Percentiles rank a stretch among this genome's conserved stretches.
Conservation (phyloP, 2,888 invertebrate species). For the Pheosia tremula region DNA sequence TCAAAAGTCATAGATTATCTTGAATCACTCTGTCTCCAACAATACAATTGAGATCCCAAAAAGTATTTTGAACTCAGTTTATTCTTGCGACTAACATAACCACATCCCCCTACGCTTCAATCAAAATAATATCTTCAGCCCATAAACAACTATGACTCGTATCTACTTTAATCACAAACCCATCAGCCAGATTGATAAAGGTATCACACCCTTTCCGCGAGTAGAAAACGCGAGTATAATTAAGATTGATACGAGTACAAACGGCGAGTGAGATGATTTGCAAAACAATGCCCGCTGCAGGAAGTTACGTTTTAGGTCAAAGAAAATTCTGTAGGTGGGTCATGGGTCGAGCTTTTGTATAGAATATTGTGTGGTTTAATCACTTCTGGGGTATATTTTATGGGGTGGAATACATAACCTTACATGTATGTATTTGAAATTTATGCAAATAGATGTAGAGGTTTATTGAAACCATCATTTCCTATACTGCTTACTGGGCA, state of each 20-base stretch:
- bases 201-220: conserved; percentile 22
- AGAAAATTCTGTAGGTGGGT: not conserved
- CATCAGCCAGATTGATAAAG: conserved; percentile 32
- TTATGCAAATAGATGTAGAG: not conserved
- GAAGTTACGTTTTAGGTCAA: conserved; percentile 23
- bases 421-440: not conserved
- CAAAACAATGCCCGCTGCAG: conserved; percentile 30
- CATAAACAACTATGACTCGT: not conserved
- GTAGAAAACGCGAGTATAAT: conserved; percentile 36
- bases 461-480: no score
- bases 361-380: conserved; percentile 5
- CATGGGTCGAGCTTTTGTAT: conserved; percentile 4
- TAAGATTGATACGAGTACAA: conserved; percentile 45
- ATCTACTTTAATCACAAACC: conserved; percentile 14
- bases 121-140: not conserved
- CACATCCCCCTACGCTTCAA: not conserved
- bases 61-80: not conserved
- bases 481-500: no score
- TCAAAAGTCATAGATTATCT: no score
- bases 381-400: not conserved
- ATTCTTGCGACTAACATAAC: not conserved
- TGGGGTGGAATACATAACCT: not conserved
- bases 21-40: no score
- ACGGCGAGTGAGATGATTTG: conserved; percentile 46
- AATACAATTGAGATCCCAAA: no score